phyloP scores from a whole-genome alignment of 2,888 invertebrate species.

The Drosophila formosana region DNA sequence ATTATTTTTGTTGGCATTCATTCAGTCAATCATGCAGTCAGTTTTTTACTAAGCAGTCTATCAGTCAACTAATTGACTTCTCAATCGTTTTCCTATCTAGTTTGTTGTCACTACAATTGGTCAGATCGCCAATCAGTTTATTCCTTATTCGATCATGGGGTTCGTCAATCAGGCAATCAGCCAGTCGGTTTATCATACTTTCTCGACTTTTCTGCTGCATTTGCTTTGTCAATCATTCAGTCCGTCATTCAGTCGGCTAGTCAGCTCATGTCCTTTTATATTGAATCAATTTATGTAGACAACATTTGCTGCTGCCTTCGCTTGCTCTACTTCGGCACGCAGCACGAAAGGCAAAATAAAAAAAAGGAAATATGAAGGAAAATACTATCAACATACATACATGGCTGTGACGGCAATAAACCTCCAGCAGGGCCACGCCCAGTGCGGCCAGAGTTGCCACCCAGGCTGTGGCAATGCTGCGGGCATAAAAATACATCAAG shows the following conservation, averaged over 20 bases:
- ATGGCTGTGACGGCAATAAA: conserved; percentile 49
- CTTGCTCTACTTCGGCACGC: neutral
- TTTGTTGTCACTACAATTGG: neutral
- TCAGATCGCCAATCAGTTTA: neutral
- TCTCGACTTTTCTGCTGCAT: too few species aligned
- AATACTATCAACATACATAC: conserved; percentile 13
- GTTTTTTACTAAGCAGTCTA: too few species aligned
- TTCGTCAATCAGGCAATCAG: neutral
- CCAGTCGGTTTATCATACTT: neutral
- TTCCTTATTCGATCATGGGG: neutral
- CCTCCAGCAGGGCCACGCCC: conserved; percentile 36
- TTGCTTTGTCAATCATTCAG: conserved; percentile 10
- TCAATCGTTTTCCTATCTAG: neutral
- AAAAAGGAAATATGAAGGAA: conserved; percentile 17
- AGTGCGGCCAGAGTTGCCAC: neutral
- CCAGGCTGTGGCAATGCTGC: conserved; percentile 5
- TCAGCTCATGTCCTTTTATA: conserved; percentile 52
- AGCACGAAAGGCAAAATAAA: neutral
- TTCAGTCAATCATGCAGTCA: too few species aligned
- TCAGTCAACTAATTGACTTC: too few species aligned
- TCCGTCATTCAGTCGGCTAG: neutral
- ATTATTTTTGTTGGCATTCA: too few species aligned
- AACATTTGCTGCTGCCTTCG: conserved; percentile 24
- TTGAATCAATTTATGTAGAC: conserved; percentile 68
- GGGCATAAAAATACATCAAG: conserved; percentile 55